Base-by-base conservation (phyloP, 2,797 vertebrate genomes). In the Molossus molossus region DNA sequence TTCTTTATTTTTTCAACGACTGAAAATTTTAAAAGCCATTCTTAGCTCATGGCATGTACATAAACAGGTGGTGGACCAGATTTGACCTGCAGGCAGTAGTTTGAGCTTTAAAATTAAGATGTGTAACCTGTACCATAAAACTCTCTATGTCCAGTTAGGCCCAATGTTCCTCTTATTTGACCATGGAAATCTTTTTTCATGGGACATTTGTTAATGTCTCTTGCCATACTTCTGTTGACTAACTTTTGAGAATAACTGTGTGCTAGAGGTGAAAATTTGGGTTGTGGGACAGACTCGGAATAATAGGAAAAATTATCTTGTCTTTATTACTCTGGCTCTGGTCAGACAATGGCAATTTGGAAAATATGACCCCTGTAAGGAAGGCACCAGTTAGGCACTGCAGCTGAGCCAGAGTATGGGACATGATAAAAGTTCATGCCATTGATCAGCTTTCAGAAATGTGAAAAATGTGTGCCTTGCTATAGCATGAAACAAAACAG, bases 11-110 rank as follows among this genome's bases (percentile, higher is more conserved):
- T 75, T 80, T 75, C 15, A 84, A 25, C 8, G 58, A 91, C 65
- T 89, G 80, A 86, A 82, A 93, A 91, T 50, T 85, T 4, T 69
- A 73, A 75, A 73, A 92, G 33, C 20, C 25, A 17, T 85, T 92
- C 11, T 86, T 83, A 17, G 69, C 9, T 33, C 2, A 20, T 25
- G 33, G 62, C 6, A 80, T 81, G 2, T 37, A 55, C 11, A 5
- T 75, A 33, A 73, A 53, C 12, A 64, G 25, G 6, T 27, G 37
- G 2, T 60, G 7, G 58, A 45, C 48, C 40, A 18, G 37, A 65
- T 53, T 81, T 83, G 82, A 1, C 75, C 10, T 69, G 0, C 21
- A 48, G 25, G 11, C 50, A 15, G 55, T 40, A 40, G 5, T 48
- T 81, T 23, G 23, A 37, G 7, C 48, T 77, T 79, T 79, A 83